Evolutionary conservation across 2,888 invertebrate species (phyloP).

Genomic region (Macrosoma leucophasiata): DNA sequence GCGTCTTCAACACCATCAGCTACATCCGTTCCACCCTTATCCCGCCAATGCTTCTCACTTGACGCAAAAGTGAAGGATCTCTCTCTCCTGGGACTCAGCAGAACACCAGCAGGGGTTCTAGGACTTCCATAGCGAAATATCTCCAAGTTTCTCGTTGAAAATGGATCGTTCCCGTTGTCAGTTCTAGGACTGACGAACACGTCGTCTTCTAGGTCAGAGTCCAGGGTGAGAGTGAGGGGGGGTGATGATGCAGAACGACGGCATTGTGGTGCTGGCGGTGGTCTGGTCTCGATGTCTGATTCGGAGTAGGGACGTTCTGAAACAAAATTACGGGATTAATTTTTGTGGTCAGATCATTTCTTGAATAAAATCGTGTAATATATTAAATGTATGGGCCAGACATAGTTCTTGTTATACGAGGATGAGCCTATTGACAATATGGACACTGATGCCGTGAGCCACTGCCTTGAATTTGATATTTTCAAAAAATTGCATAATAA

Average conservation of each 20-base stretch:
- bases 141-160: constrained; percentile 55
- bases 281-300: constrained; percentile 51
- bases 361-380: too few relatives aligned
- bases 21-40: constrained; percentile 65
- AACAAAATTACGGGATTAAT: too few relatives aligned
- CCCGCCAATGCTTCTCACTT: constrained; percentile 67
- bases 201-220: constrained; percentile 64
- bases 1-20: constrained; percentile 48
- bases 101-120: constrained; percentile 60
- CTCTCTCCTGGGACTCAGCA: constrained; percentile 59
- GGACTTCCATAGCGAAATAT: constrained; percentile 59
- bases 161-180: constrained; percentile 56
- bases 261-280: constrained; percentile 37
- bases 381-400: too few relatives aligned
- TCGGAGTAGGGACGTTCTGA: constrained; percentile 67
- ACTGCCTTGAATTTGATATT: too few relatives aligned
- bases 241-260: constrained; percentile 60
- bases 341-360: too few relatives aligned
- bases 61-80: constrained; percentile 60
- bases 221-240: constrained; percentile 52
- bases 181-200: constrained; percentile 59
- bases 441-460: too few relatives aligned
- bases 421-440: too few relatives aligned
- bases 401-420: too few relatives aligned
- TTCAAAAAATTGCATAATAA: too few relatives aligned